phyloP scores from a whole-genome alignment of 23 tunicate species.

The Diplosoma virens region DNA sequence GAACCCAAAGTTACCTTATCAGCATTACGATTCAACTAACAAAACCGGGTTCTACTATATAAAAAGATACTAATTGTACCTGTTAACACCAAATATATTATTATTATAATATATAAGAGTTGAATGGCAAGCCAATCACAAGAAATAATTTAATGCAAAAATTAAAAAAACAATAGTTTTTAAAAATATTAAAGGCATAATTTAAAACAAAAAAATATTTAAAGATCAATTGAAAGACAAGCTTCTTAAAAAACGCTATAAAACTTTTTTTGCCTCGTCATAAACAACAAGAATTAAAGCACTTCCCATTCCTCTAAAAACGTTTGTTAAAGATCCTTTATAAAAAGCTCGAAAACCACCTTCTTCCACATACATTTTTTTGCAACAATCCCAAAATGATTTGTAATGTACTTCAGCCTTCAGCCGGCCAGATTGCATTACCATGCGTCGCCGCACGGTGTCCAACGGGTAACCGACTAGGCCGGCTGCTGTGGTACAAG shows the following conservation, averaged over 20 bases:
- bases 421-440: constrained; percentile 74
- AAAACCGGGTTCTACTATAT: no score
- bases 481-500: constrained; percentile 67
- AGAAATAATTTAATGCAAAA: no score
- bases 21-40: no score
- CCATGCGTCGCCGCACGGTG: constrained; percentile 69
- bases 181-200: no score
- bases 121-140: no score
- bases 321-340: constrained; percentile 71
- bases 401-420: constrained; percentile 26
- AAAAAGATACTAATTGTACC: no score
- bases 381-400: constrained; percentile 33
- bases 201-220: no score
- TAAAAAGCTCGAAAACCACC: constrained; percentile 65
- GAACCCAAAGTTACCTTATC: no score
- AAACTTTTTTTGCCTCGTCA: constrained; percentile 55
- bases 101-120: no score
- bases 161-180: no score
- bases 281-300: constrained; percentile 73
- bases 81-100: no score
- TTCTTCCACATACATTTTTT: constrained; percentile 38
- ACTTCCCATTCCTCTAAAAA: constrained; percentile 74
- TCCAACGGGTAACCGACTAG: constrained; percentile 73
- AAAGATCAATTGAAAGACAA: no score
- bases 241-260: not conserved